These are phyloP conservation scores for Tympanuchus pallidicinctus DNA, from an alignment of 2,113 vertebrate genomes.

Conservation along the genomic window DNA sequence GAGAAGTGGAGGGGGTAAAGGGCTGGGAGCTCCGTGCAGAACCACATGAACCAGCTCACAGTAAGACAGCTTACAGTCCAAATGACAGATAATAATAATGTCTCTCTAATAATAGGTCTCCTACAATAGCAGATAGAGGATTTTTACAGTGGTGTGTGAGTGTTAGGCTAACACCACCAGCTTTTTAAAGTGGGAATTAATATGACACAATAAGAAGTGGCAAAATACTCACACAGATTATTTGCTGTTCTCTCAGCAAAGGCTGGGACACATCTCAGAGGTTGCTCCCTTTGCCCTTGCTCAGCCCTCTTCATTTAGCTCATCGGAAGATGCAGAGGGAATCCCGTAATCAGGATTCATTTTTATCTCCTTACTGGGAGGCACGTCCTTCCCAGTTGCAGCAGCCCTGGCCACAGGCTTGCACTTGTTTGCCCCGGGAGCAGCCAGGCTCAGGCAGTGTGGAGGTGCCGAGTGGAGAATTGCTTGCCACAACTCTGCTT, in stretches of 20 bases:
- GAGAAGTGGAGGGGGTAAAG: neutral
- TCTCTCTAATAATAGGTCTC: conserved; percentile 22
- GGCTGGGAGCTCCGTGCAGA: neutral
- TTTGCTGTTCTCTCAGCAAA: neutral
- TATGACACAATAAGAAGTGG: neutral
- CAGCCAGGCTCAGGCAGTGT: rapidly evolving
- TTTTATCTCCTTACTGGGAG: conserved; percentile 45
- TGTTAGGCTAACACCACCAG: neutral
- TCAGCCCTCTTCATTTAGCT: conserved; percentile 2
- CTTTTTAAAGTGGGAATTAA: conserved; percentile 1
- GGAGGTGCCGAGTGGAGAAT: neutral
- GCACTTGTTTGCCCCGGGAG: neutral
- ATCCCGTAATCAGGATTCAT: neutral
- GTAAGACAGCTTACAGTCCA: conserved; percentile 27
- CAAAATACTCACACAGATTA: neutral
- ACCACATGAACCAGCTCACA: neutral
- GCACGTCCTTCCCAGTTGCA: neutral
- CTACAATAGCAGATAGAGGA: conserved; percentile 11
- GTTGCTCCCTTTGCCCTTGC: conserved; percentile 1
- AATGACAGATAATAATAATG: conserved; percentile 35
- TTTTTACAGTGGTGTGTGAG: neutral
- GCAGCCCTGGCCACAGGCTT: rapidly evolving
- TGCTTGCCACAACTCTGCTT: neutral
- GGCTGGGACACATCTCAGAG: rapidly evolving
- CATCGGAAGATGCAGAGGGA: neutral